These are phyloP conservation scores for Ormyrus pomaceus DNA, from an alignment of 2,888 invertebrate species.

Conservation along the genomic window DNA sequence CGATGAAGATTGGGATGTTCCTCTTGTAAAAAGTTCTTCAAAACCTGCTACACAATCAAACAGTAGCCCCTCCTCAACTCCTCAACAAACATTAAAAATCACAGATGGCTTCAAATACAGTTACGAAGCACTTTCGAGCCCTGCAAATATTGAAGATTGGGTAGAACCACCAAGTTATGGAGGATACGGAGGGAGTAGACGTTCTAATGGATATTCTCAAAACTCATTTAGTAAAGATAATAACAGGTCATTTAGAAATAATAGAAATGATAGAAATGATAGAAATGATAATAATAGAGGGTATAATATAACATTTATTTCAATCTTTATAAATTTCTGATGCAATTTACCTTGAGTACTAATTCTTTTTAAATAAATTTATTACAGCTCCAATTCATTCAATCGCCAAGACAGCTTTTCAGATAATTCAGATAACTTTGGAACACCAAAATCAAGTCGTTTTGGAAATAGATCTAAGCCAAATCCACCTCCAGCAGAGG, in stretches of 20 bases:
- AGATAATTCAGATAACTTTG: slow-evolving; percentile 32
- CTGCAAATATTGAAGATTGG: slow-evolving; percentile 57
- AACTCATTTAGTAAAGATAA: slow-evolving; percentile 43
- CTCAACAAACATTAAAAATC: slow-evolving; percentile 49
- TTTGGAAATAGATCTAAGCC: slow-evolving; percentile 27
- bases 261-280: slow-evolving; percentile 15
- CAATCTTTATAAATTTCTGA: background rate
- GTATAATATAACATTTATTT: slow-evolving; percentile 16
- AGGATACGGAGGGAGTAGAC: slow-evolving; percentile 12
- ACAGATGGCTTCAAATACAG: slow-evolving; percentile 56
- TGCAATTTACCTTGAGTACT: background rate
- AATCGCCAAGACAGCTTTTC: slow-evolving; percentile 15
- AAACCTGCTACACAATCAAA: background rate
- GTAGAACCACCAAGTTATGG: slow-evolving; percentile 48
- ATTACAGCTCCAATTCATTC: slow-evolving; percentile 46
- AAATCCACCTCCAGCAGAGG: slow-evolving; percentile 15
- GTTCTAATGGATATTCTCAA: slow-evolving; percentile 40
- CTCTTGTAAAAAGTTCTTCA: background rate
- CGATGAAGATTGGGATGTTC: slow-evolving; percentile 54
- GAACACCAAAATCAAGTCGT: slow-evolving; percentile 28
- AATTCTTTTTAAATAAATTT: slow-evolving; percentile 11
- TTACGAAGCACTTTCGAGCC: slow-evolving; percentile 55
- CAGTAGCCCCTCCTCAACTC: background rate
- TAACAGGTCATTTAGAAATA: slow-evolving; percentile 27
- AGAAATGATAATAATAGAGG: slow-evolving; percentile 11